Percentiles rank a stretch among this genome's conserved stretches.
These are phyloP conservation scores for Pteropus rufus DNA, from an alignment of 2,797 vertebrate genomes.

Conservation along the genomic window DNA sequence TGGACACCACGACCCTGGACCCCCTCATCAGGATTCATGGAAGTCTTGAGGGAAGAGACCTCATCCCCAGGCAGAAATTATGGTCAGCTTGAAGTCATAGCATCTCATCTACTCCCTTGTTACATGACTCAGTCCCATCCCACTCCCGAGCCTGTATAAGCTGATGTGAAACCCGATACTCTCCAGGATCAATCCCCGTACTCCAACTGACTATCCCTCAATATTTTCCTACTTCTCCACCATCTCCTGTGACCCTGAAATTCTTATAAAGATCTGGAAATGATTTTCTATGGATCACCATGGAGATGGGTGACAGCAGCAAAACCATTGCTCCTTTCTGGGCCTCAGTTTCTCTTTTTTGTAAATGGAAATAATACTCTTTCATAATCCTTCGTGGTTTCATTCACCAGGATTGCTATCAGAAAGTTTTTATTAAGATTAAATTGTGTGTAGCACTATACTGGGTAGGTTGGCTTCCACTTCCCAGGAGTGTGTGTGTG, in stretches of 20 bases:
- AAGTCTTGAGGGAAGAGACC: not conserved
- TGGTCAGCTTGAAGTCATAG: not conserved
- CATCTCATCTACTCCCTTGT: not conserved
- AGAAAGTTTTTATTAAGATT: not conserved
- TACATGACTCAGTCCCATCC: no score
- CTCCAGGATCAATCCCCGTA: no score
- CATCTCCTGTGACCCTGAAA: not conserved
- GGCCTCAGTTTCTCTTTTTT: not conserved
- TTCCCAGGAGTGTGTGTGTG: not conserved
- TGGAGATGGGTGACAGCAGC: not conserved
- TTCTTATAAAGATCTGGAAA: not conserved
- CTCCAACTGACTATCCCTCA: not conserved
- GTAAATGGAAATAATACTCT: not conserved
- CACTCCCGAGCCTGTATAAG: not conserved
- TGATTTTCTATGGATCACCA: not conserved
- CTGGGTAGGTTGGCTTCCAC: not conserved
- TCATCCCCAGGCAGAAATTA: not conserved
- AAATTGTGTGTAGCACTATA: not conserved
- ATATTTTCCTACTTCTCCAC: not conserved
- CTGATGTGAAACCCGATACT: not conserved
- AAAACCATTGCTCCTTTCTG: not conserved
- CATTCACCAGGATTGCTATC: not conserved
- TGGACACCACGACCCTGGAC: not conserved
- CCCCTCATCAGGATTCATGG: no score
- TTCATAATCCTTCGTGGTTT: not conserved